Conservation (phyloP, 1,140 invertebrate genomes). For the Neomicropteryx cornuta region DNA sequence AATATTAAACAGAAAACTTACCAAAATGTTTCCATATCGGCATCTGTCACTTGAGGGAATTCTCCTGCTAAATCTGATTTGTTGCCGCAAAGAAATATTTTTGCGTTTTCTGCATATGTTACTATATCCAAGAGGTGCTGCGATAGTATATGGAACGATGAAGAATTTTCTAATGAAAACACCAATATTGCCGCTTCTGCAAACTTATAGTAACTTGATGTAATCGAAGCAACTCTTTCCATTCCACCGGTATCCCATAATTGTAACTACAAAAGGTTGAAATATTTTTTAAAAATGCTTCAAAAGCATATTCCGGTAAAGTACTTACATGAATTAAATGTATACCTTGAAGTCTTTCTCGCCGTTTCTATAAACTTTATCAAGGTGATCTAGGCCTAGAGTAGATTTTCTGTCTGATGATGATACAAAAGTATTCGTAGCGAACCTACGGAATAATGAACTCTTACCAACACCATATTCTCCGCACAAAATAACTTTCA, state of each 20-base stretch:
- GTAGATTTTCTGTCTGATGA: constrained; percentile 76
- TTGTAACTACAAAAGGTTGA: constrained; percentile 54
- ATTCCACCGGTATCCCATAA: constrained; percentile 91
- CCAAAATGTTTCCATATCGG: constrained; percentile 87
- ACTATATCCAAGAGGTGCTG: constrained; percentile 86
- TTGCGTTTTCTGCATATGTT: constrained; percentile 85
- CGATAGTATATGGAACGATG: constrained; percentile 83
- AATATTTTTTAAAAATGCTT: constrained; percentile 1
- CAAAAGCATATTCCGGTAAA: neutral
- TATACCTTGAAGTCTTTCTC: constrained; percentile 72
- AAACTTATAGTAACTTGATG: constrained; percentile 89
- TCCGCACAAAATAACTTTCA: constrained; percentile 90
- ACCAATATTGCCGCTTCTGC: constrained; percentile 84
- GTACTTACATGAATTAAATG: too few relatives aligned
- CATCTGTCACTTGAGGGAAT: constrained; percentile 68
- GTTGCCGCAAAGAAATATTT: constrained; percentile 88
- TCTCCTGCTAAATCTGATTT: constrained; percentile 69
- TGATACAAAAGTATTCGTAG: constrained; percentile 76
- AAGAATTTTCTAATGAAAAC: constrained; percentile 80
- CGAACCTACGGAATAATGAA: constrained; percentile 82
- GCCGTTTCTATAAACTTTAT: constrained; percentile 63
- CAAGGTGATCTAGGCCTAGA: constrained; percentile 82
- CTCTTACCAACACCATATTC: constrained; percentile 94
- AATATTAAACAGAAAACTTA: constrained; percentile 25
- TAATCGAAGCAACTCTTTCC: constrained; percentile 88